Conservation (phyloP, 2,113 vertebrate species). For the Sapayoa aenigma region DNA sequence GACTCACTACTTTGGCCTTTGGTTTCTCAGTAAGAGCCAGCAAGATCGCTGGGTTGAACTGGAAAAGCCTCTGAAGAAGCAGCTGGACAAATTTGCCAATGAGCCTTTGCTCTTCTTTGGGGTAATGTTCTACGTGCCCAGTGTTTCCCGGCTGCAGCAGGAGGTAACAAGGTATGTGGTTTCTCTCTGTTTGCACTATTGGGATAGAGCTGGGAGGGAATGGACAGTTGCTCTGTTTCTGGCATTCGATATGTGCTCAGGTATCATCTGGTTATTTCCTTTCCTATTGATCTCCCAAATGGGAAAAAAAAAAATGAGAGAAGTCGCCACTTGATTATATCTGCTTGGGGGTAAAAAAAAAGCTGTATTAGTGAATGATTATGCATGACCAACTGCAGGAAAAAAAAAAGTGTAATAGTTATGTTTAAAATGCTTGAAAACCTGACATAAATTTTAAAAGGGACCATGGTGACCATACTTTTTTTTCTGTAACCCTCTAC, state of each 20-base stretch:
- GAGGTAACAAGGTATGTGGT: constrained; percentile 88
- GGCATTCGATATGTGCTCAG: background rate
- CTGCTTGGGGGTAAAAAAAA: background rate
- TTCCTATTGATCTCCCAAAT: background rate
- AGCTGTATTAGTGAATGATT: background rate
- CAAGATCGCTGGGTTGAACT: constrained; percentile 95
- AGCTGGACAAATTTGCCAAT: constrained; percentile 96
- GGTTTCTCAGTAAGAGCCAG: constrained; percentile 92
- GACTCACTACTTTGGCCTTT: constrained; percentile 94
- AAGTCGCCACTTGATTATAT: background rate
- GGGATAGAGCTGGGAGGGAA: background rate
- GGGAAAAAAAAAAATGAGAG: background rate
- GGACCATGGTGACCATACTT: background rate
- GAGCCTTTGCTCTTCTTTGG: constrained; percentile 95
- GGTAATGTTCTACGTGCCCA: constrained; percentile 98
- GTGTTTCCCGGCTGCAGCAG: constrained; percentile 88
- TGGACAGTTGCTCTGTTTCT: background rate
- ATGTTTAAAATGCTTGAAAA: background rate
- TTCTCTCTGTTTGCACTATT: background rate
- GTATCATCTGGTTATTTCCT: background rate
- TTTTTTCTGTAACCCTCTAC: background rate
- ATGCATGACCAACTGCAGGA: background rate
- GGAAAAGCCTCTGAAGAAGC: constrained; percentile 97
- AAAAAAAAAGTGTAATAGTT: background rate
- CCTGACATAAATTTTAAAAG: background rate